Conservation (phyloP, 2,797 vertebrate genomes). For the Sebastes reedi region DNA sequence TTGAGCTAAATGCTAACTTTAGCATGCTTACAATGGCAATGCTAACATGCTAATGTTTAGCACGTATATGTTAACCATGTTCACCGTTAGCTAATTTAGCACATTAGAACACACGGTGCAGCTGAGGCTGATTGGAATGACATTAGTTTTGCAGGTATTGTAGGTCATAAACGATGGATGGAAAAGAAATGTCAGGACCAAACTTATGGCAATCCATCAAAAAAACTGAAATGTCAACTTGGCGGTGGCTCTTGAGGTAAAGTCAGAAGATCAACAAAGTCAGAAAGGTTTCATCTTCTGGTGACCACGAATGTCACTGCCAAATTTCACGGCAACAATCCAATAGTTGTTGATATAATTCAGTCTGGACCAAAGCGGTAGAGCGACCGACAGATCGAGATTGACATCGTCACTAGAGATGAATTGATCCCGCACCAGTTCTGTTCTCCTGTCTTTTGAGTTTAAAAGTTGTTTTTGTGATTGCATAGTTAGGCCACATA, state of each 20-base stretch:
- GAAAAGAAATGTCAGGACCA: background rate
- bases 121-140: background rate
- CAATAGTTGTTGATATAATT: background rate
- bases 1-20: background rate
- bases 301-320: background rate
- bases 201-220: background rate
- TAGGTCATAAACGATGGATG: background rate
- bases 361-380: background rate
- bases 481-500: background rate
- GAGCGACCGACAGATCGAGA: background rate
- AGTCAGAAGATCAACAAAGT: background rate
- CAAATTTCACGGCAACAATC: background rate
- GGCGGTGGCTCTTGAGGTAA: background rate
- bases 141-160: background rate
- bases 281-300: background rate
- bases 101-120: background rate
- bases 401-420: background rate
- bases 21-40: background rate
- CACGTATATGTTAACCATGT: background rate
- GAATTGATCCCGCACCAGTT: background rate
- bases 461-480: background rate
- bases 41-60: background rate
- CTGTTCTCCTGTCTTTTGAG: background rate
- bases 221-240: background rate
- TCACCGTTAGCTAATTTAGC: background rate